Evolutionary conservation across 2,797 vertebrate species (phyloP).

Genomic region (Leucoraja ocellata): DNA sequence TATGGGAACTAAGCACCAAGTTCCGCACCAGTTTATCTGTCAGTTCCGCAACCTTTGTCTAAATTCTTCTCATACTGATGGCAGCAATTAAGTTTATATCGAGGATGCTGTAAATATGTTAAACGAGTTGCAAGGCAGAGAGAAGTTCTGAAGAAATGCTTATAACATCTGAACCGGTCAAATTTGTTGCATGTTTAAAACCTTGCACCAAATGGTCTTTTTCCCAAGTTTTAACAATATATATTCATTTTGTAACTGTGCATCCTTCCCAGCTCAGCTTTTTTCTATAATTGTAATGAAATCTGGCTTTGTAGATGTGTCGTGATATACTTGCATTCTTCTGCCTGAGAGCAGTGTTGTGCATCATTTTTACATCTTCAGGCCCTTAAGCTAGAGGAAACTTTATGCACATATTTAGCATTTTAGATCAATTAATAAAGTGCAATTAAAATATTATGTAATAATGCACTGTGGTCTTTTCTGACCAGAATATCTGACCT

Average conservation of each 20-base stretch:
- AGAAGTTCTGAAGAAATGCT: background rate
- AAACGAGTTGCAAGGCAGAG: background rate
- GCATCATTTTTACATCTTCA: background rate
- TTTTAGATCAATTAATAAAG: background rate
- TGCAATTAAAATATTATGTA: background rate
- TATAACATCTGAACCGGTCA: background rate
- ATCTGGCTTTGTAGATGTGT: background rate
- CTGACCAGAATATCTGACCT: background rate
- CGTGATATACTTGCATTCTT: background rate
- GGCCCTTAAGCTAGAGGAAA: background rate
- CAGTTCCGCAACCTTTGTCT: background rate
- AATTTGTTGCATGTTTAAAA: conserved; percentile 2
- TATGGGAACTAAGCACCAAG: background rate
- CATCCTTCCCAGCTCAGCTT: background rate
- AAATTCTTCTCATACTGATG: background rate
- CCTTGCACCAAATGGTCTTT: background rate
- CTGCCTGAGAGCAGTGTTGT: background rate
- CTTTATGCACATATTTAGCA: background rate
- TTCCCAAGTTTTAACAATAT: background rate
- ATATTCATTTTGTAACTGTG: background rate
- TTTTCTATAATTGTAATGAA: background rate
- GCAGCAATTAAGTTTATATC: background rate
- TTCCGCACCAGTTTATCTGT: background rate
- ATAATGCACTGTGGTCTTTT: background rate
- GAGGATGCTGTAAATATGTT: background rate